Evolutionary conservation across 2,888 invertebrate species (phyloP).

Genomic region (Synergus japonicus): DNA sequence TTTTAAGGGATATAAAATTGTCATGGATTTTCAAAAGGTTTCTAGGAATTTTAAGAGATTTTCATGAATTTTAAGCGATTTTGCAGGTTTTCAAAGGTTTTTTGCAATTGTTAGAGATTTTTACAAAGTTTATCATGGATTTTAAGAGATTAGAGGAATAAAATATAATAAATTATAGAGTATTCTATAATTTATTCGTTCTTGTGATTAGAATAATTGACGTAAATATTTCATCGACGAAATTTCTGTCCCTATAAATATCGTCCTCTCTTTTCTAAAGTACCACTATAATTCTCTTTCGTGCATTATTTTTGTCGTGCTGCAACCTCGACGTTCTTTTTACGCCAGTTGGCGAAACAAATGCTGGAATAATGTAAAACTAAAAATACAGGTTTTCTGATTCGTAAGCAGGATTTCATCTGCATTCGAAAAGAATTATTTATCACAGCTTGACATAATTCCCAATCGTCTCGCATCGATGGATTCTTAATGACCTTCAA

Average conservation of each 20-base stretch:
- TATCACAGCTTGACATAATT: constrained; percentile 2
- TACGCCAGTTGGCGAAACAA: constrained; percentile 30
- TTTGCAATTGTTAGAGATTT: too few relatives aligned
- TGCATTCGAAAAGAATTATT: neutral
- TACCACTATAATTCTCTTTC: constrained; percentile 32
- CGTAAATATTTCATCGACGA: constrained; percentile 20
- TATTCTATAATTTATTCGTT: too few relatives aligned
- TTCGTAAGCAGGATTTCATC: neutral
- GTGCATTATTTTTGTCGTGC: constrained; percentile 19
- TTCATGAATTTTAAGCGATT: too few relatives aligned
- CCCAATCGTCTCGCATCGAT: constrained; percentile 11
- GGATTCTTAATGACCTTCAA: constrained; percentile 21
- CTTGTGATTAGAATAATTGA: constrained; percentile 11
- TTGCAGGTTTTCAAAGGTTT: too few relatives aligned
- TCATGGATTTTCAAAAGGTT: too few relatives aligned
- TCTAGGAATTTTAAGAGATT: too few relatives aligned
- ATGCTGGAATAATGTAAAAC: constrained; percentile 9
- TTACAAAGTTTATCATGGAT: too few relatives aligned
- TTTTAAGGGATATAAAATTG: too few relatives aligned
- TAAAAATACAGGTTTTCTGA: constrained; percentile 8
- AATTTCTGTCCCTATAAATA: neutral
- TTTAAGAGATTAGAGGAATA: too few relatives aligned
- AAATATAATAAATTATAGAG: too few relatives aligned
- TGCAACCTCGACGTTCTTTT: constrained; percentile 6
- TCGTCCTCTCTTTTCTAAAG: constrained; percentile 10